A percentile compares a stretch with the other conserved stretches of the same genome.
These are phyloP conservation scores for Diploptera punctata DNA, from an alignment of 2,888 invertebrate genomes.

Conservation along the genomic window DNA sequence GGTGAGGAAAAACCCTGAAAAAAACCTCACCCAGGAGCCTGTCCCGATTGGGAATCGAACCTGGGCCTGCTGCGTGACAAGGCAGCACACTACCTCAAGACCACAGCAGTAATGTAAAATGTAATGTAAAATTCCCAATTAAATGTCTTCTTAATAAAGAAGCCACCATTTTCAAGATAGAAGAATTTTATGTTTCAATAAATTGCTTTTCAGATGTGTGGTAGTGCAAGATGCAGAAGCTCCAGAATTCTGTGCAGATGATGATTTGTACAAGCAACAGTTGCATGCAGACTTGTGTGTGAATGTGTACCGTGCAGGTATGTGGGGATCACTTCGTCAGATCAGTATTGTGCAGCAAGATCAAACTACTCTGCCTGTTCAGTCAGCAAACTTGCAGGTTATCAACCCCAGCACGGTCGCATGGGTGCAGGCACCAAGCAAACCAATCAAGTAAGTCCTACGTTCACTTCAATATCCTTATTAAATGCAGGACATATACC, in stretches of 20 bases:
- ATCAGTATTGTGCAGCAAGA: background rate
- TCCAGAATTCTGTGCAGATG: slow-evolving; percentile 63
- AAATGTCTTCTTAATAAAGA: too few species aligned
- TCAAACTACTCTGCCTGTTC: background rate
- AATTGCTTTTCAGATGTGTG: slow-evolving; percentile 53
- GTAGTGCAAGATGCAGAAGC: slow-evolving; percentile 58
- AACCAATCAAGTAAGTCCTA: background rate
- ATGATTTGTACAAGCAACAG: slow-evolving; percentile 70
- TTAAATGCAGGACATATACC: background rate
- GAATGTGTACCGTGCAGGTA: slow-evolving; percentile 73
- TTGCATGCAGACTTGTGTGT: slow-evolving; percentile 75
- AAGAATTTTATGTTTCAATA: too few species aligned
- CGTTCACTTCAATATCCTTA: background rate
- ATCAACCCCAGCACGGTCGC: background rate
- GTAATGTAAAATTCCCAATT: too few species aligned
- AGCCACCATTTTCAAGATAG: too few species aligned
- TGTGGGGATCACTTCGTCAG: slow-evolving; percentile 58
- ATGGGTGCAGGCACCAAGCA: background rate
- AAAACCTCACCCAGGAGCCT: too few species aligned
- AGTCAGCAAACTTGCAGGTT: background rate
- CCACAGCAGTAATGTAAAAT: too few species aligned
- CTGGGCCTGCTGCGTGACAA: too few species aligned
- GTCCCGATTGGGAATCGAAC: too few species aligned
- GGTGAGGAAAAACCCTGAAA: too few species aligned
- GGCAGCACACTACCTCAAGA: too few species aligned